Percentiles rank a stretch among this genome's conserved stretches.
Evolutionary conservation across 1,140 invertebrate species (phyloP).

Genomic region (Fopius arisanus): DNA sequence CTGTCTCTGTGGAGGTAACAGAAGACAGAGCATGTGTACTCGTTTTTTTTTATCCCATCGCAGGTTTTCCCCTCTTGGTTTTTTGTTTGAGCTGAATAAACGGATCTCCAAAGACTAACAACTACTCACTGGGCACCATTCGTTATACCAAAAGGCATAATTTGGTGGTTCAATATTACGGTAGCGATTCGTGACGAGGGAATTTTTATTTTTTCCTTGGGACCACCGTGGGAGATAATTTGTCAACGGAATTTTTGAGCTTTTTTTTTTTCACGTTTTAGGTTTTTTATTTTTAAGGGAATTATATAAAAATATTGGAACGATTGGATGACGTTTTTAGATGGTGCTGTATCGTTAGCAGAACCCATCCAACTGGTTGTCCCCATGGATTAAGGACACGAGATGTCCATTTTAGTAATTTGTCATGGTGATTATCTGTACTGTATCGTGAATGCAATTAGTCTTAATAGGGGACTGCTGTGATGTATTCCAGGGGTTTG

Average conservation of each 20-base stretch:
- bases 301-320: too few species aligned
- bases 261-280: not conserved
- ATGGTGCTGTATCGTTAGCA: not conserved
- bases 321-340: too few species aligned
- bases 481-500: not conserved
- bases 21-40: not conserved
- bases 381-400: constrained; percentile 15
- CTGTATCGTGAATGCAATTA: constrained; percentile 5
- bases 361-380: constrained; percentile 18
- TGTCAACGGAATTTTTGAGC: not conserved
- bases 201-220: not conserved
- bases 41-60: not conserved
- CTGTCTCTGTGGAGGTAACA: not conserved
- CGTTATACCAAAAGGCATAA: constrained; percentile 14
- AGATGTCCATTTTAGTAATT: constrained; percentile 10
- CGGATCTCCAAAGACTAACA: constrained; percentile 5
- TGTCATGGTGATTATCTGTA: constrained; percentile 10
- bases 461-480: not conserved
- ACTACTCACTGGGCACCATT: not conserved
- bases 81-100: constrained; percentile 7
- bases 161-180: constrained; percentile 8
- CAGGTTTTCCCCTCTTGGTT: not conserved
- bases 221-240: not conserved
- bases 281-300: not conserved
- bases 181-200: not conserved